Base-by-base conservation (phyloP, 1,140 invertebrate species). In the Ectropis grisescens region DNA sequence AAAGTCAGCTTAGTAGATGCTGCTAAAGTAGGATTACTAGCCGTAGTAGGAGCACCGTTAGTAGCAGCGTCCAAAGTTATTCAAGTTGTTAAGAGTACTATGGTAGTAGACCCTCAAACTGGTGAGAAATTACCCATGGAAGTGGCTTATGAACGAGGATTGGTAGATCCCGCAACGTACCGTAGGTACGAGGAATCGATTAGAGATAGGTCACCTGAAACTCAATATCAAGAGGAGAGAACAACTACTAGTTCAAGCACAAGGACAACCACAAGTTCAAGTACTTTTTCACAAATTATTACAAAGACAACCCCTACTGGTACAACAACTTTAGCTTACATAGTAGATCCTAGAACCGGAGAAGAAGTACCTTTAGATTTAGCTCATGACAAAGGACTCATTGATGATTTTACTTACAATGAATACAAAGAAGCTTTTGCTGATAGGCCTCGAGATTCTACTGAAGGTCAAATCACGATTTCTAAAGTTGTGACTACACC, bases 301-400 rank as follows among this genome's bases (percentile, higher is more conserved):
- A 47, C 37, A 9, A 37, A 26, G 13, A 36, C 46, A 1, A 22
- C 32, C 9, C 37, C 39, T 10, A 28, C 31, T 13, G 29, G 35
- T 34, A 44, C 47, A 8, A 22, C 28, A 13, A 36, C 41, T 10
- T 26, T 12, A 87, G 89, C 84, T 11, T 88, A 91, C 81, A 86
- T 94, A 7, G 82, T 87, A 31, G 92, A 95, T 83, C 92, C 93
- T 2, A 85, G 85, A 32, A 93, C 91, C 10, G 91, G 91, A 5
- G 84, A 89, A 53, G 33, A 57, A 27, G 2, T 70, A 24, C 29
- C 58, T 15, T 45, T 65, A 11, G 52, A 61, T 28, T 53, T 57
- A 27, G 58, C 58, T 4, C 53, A 53, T 28, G 39, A 51, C 13
- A 53, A 39, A 35, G 62, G 57, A 13, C 33, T 62, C 22, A 31